Evolutionary conservation across 2,113 vertebrate species (phyloP), one percentile per base, ranked within the genome.

Genomic region (Eurypyga helias): DNA sequence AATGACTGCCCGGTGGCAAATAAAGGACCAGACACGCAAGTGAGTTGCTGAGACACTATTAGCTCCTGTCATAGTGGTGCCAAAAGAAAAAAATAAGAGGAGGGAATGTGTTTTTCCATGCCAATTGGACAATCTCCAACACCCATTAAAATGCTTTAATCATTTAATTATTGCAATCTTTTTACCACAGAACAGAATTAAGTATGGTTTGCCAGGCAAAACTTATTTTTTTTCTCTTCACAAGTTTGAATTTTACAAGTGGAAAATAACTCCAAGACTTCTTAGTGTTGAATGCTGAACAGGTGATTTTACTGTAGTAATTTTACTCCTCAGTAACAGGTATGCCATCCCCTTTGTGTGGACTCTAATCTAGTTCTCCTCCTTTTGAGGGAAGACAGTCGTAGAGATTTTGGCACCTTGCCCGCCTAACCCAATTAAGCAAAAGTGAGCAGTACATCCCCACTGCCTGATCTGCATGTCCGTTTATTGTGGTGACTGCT

Each of bases 111-210:
- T 33, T 85, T 92, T 72, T 73, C 71, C 36, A 46, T 0, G 13
- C 60, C 92, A 93, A 20, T 0, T 92, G 91, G 92, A 79, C 38
- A 69, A 78, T 48, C 28, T 96, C 83, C 85, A 86, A 58, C 46
- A 90, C 73, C 36, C 8, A 88, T 94, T 92, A 93, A 85, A 80
- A 90, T 11, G 46, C 20, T 91, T 90, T 94, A 76, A 91, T 94
- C 15, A 24, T 61, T 41, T 83, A 79, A 70, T 94, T 90, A 86
- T 90, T 62, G 38, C 60, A 92, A 13, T 92, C 46, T 61, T 88
- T 82, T 88, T 55, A 78, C 46, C 36, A 62, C 55, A 70, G 36
- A 90, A 20, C 23, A 86, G 78, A 88, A 82, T 73, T 54, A 91
- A 82, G 17, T 48, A 43, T 2, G 1, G 33, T 62, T 69, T 90